phyloP scores from a whole-genome alignment of 2,888 invertebrate genomes.

The Drosophila lutescens region DNA sequence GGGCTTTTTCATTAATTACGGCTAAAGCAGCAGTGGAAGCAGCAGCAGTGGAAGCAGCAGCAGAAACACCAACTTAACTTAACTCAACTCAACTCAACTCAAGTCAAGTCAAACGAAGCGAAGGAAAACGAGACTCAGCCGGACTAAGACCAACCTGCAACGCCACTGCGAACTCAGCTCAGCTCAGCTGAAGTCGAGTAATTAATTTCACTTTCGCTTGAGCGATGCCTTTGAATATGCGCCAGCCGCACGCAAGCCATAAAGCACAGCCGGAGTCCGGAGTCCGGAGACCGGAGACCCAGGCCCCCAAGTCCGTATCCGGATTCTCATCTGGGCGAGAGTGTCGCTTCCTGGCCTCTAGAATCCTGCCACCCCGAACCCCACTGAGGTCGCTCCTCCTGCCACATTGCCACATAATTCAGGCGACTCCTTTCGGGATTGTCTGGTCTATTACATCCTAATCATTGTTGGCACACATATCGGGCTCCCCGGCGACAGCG shows the following conservation, averaged over 20 bases:
- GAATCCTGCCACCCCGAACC: neutral
- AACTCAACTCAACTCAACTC: conserved; percentile 23
- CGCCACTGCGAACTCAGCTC: conserved; percentile 13
- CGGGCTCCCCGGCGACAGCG: conserved; percentile 1
- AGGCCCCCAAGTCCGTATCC: neutral
- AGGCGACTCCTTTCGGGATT: conserved; percentile 1
- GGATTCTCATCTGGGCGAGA: neutral
- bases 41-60: conserved; percentile 9
- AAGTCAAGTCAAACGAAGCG: conserved; percentile 39
- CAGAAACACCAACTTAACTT: conserved; percentile 22
- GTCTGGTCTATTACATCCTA: conserved; percentile 50
- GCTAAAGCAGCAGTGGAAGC: conserved; percentile 20
- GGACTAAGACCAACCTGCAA: conserved; percentile 13
- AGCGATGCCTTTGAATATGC: conserved; percentile 77
- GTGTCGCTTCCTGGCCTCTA: conserved; percentile 56
- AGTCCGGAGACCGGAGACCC: too few relatives aligned
- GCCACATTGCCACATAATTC: conserved; percentile 3
- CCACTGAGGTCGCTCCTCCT: too few relatives aligned
- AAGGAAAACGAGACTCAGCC: neutral
- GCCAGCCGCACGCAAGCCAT: conserved; percentile 66
- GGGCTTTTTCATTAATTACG: conserved; percentile 69
- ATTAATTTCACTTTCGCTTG: conserved; percentile 77
- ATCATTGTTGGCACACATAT: conserved; percentile 55
- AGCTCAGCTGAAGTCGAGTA: conserved; percentile 63
- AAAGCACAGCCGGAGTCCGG: conserved; percentile 24